Conservation (phyloP, 2,888 invertebrate species). For the Lasius platythorax region DNA sequence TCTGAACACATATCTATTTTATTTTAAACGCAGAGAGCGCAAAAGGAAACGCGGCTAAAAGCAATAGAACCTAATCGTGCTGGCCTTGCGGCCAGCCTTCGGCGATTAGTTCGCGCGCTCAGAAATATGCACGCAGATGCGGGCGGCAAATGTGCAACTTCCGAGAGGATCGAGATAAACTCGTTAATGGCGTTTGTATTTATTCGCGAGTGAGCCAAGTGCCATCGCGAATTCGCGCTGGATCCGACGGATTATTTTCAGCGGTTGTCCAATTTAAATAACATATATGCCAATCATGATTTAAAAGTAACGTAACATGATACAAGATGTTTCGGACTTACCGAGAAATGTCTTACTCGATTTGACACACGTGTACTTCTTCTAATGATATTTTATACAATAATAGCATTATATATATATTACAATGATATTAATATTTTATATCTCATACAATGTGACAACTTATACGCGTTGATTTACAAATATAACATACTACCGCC, state of each 20-base stretch:
- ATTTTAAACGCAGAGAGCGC: background rate
- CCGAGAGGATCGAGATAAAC: slow-evolving; percentile 70
- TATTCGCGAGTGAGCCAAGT: slow-evolving; percentile 35
- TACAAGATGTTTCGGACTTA: background rate
- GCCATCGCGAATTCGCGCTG: slow-evolving; percentile 17
- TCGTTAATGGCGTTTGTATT: slow-evolving; percentile 45
- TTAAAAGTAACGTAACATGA: background rate
- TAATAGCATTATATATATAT: background rate
- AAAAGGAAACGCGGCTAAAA: slow-evolving; percentile 16
- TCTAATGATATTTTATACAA: background rate
- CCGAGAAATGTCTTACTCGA: background rate
- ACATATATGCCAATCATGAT: background rate
- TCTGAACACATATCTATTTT: slow-evolving; percentile 2
- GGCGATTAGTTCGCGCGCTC: slow-evolving; percentile 38
- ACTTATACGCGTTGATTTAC: background rate
- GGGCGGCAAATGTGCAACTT: slow-evolving; percentile 63
- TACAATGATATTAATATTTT: background rate
- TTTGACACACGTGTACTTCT: background rate
- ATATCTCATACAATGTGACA: background rate
- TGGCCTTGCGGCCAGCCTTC: slow-evolving; percentile 42
- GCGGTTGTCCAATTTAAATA: slow-evolving; percentile 36
- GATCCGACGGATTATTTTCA: slow-evolving; percentile 41
- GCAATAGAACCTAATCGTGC: slow-evolving; percentile 28
- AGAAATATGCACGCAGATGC: slow-evolving; percentile 26
- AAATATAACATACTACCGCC: background rate